Percentiles rank a stretch among this genome's conserved stretches.
Conservation (phyloP, 2,797 vertebrate genomes). For the Xerus rutilus region DNA sequence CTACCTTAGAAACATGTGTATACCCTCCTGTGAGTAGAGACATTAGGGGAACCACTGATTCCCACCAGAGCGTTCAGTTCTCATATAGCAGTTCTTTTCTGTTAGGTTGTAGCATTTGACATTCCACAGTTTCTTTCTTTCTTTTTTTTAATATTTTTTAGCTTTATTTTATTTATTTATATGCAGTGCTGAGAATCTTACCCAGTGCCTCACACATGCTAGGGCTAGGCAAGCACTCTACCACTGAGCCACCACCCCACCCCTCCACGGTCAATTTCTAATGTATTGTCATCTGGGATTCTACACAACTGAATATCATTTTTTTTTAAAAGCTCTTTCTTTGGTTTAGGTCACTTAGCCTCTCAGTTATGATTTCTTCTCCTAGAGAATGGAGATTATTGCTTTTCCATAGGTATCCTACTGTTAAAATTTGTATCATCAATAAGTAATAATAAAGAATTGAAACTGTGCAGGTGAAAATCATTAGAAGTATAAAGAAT, state of each 20-base stretch:
- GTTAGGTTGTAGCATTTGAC: background rate
- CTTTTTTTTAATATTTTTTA: no score
- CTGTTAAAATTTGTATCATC: background rate
- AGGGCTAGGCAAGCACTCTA: no score
- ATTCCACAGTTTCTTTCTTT: background rate
- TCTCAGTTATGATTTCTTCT: conserved; percentile 26
- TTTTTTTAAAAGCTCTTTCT: background rate
- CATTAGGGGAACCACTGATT: background rate
- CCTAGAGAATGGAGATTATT: conserved; percentile 29
- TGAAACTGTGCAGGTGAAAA: conserved; percentile 16
- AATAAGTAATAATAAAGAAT: conserved; percentile 50
- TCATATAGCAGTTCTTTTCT: background rate
- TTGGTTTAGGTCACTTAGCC: background rate
- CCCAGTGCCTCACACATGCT: no score
- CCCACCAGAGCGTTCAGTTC: conserved; percentile 1
- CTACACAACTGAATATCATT: background rate
- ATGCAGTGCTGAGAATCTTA: no score
- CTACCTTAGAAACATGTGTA: background rate
- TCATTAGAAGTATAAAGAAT: background rate
- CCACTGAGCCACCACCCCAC: no score
- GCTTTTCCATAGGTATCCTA: background rate
- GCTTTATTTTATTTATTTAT: no score
- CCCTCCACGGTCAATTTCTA: background rate
- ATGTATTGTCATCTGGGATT: background rate
- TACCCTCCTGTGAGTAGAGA: background rate